Evolutionary conservation across 1,140 invertebrate species (phyloP).

Genomic region (Eubasilissa regina): DNA sequence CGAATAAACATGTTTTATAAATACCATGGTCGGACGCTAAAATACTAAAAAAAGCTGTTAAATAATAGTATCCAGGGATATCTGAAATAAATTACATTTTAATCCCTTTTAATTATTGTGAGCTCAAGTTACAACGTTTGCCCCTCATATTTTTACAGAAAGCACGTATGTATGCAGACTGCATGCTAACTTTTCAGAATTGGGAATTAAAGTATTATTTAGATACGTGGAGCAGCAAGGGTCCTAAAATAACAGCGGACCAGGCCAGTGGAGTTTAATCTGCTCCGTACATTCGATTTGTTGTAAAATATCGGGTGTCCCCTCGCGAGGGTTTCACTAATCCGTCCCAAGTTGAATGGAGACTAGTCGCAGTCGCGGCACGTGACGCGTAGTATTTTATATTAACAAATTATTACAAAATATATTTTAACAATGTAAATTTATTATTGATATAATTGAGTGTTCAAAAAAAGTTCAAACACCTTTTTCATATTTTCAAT

Average conservation of each 20-base stretch:
- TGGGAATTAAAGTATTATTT: slow-evolving; percentile 31
- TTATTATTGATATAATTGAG: too few species aligned
- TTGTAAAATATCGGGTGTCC: slow-evolving; percentile 57
- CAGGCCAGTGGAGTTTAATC: slow-evolving; percentile 44
- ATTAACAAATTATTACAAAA: too few species aligned
- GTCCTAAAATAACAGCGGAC: slow-evolving; percentile 56
- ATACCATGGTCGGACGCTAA: too few species aligned
- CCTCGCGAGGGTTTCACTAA: slow-evolving; percentile 25
- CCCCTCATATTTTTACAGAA: slow-evolving; percentile 2
- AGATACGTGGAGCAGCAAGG: slow-evolving; percentile 25
- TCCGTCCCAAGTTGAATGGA: slow-evolving; percentile 38
- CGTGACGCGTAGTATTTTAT: neutral
- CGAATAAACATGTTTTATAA: too few species aligned
- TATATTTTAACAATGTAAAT: too few species aligned
- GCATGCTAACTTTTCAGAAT: slow-evolving; percentile 23
- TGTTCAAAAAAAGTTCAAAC: too few species aligned
- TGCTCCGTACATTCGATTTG: slow-evolving; percentile 48
- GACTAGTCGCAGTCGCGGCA: neutral
- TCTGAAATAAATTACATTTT: too few species aligned
- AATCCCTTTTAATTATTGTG: too few species aligned
- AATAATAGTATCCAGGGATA: too few species aligned
- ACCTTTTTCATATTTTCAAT: too few species aligned
- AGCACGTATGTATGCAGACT: slow-evolving; percentile 1
- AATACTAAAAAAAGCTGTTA: too few species aligned
- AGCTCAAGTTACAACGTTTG: neutral